phyloP scores from a whole-genome alignment of 2,113 vertebrate genomes.

The Boleophthalmus pectinirostris region DNA sequence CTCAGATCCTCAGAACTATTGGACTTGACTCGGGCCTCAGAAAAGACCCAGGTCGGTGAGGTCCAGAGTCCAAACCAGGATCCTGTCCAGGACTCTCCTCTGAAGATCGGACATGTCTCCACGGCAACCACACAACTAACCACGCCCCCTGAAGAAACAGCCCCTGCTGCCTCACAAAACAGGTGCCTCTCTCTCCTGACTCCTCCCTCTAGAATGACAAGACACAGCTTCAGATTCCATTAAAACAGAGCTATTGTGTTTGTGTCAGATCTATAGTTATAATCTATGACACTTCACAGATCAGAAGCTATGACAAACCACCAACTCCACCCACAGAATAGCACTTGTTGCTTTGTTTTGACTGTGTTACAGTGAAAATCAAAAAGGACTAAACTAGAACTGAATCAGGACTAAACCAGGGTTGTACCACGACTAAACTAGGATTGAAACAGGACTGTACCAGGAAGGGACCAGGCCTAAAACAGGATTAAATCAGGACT shows the following conservation, averaged over 20 bases:
- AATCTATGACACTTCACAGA: no score
- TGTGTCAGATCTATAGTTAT: no score
- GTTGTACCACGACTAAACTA: neutral
- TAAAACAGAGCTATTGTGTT: no score
- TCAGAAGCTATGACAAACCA: no score
- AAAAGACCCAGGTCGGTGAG: constrained; percentile 43
- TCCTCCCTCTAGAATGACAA: no score
- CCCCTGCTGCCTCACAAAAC: constrained; percentile 68
- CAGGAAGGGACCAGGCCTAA: neutral
- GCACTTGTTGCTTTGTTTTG: no score
- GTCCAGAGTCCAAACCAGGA: constrained; percentile 25
- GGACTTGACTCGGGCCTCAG: constrained; percentile 43
- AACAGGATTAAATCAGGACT: neutral
- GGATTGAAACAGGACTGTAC: neutral
- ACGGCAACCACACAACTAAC: neutral
- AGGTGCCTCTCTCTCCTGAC: constrained; percentile 35
- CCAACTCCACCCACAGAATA: no score
- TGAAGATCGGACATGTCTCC: constrained; percentile 72
- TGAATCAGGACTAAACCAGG: neutral
- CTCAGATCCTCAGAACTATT: neutral
- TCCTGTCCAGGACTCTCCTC: neutral
- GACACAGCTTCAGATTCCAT: no score
- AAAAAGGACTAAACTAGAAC: no score
- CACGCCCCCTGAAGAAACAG: neutral
- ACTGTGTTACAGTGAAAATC: no score